Evolutionary conservation across 2,113 vertebrate genomes (phyloP).

Genomic region (Peucedramus taeniatus): DNA sequence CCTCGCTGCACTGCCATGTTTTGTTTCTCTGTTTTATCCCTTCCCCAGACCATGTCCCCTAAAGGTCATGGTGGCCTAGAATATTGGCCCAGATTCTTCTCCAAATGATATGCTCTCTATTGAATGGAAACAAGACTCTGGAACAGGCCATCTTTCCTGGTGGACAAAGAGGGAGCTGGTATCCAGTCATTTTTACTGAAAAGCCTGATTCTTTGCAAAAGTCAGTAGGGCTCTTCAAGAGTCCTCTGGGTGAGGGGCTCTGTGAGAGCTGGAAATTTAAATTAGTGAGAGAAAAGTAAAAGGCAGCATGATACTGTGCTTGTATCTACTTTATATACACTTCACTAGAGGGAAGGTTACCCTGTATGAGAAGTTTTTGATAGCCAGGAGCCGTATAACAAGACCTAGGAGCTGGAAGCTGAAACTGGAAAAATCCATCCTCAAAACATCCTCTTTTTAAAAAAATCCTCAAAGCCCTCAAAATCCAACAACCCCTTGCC

Average conservation of each 20-base stretch:
- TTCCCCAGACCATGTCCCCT: background rate
- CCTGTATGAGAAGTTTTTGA: background rate
- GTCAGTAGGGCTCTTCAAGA: background rate
- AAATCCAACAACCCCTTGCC: background rate
- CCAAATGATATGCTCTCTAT: background rate
- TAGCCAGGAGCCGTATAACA: fast-evolving
- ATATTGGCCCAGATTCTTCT: background rate
- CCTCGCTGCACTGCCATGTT: background rate
- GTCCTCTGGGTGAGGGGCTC: background rate
- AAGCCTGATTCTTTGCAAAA: background rate
- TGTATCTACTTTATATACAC: background rate
- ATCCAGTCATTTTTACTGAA: background rate
- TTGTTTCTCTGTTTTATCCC: background rate
- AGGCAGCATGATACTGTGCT: background rate
- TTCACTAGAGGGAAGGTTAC: background rate
- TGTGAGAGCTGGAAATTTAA: background rate
- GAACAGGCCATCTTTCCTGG: background rate
- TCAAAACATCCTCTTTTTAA: background rate
- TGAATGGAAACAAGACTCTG: background rate
- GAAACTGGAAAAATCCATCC: background rate
- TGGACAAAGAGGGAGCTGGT: background rate
- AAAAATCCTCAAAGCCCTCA: too few species aligned
- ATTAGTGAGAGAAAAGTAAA: background rate
- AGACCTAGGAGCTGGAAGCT: background rate
- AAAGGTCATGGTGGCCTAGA: background rate